Conservation (phyloP, 1,140 invertebrate genomes). For the Caenorhabditis tropicalis region DNA sequence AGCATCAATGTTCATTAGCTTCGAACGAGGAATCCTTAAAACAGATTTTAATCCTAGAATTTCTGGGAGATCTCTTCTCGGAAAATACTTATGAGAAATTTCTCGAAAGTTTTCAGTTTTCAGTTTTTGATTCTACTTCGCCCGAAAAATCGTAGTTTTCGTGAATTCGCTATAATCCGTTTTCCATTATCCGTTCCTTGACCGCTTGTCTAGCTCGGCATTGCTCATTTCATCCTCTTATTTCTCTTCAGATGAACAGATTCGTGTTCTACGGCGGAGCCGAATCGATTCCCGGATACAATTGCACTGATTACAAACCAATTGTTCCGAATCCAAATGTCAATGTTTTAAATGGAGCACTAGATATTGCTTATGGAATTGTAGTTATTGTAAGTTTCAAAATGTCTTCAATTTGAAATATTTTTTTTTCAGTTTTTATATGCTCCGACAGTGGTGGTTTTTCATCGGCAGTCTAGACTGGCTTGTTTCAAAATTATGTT, state of each 20-base stretch:
- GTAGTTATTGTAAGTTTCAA: not conserved
- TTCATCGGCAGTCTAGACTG: not conserved
- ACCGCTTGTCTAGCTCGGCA: not conserved
- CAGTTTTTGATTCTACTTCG: not conserved
- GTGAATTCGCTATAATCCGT: not conserved
- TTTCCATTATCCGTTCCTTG: not conserved
- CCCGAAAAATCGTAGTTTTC: not conserved
- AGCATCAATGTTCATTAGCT: not conserved
- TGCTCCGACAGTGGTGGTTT: not conserved
- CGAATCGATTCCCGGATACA: not conserved
- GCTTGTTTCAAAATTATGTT: constrained; percentile 25
- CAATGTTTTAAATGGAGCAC: not conserved
- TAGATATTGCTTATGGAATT: constrained; percentile 8
- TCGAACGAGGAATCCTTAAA: not conserved
- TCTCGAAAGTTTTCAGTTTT: not conserved
- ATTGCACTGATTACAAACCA: not conserved
- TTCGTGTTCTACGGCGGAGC: not conserved
- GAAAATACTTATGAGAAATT: no score
- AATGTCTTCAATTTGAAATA: not conserved
- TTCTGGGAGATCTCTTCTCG: no score
- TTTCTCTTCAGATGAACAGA: constrained; percentile 11
- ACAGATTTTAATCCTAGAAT: not conserved
- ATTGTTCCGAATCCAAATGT: not conserved
- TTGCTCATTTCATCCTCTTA: no score
- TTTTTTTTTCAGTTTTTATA: constrained; percentile 1